Conservation (phyloP, 2,113 vertebrate species). For the Cyphomyrus plagiostoma region DNA sequence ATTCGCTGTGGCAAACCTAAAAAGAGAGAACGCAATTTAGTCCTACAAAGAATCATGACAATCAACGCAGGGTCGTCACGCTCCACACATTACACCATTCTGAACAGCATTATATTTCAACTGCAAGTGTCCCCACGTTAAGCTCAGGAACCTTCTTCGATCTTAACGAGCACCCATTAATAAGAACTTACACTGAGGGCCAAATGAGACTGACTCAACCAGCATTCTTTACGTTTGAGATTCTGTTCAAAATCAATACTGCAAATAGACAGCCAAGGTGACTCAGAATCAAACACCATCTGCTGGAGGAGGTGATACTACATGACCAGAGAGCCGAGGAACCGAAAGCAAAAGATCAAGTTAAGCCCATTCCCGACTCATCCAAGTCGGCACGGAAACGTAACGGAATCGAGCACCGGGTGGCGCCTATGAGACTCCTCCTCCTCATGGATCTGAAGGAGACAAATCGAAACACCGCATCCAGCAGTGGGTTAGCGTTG, state of each 20-base stretch:
- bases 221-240: not conserved
- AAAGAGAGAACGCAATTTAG: constrained; percentile 72
- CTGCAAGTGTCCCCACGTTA: not conserved
- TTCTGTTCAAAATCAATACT: not conserved
- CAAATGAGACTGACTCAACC: not conserved
- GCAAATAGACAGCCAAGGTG: not conserved
- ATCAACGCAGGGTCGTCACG: not conserved
- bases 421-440: not conserved
- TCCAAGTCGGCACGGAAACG: not conserved
- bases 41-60: constrained; percentile 55
- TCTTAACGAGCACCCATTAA: not conserved
- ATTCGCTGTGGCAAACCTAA: constrained; percentile 67
- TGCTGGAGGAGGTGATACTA: not conserved
- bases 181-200: not conserved
- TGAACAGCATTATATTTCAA: not conserved
- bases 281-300: not conserved
- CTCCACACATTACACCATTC: constrained; percentile 21
- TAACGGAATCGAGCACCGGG: not conserved
- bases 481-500: constrained; percentile 1
- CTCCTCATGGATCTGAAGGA: constrained; percentile 3
- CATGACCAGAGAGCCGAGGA: not conserved
- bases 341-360: not conserved
- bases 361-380: not conserved
- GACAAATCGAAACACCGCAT: constrained; percentile 12
- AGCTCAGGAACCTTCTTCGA: not conserved